phyloP scores from a whole-genome alignment of 2,797 vertebrate species.

The Bryconaethiops microstoma region DNA sequence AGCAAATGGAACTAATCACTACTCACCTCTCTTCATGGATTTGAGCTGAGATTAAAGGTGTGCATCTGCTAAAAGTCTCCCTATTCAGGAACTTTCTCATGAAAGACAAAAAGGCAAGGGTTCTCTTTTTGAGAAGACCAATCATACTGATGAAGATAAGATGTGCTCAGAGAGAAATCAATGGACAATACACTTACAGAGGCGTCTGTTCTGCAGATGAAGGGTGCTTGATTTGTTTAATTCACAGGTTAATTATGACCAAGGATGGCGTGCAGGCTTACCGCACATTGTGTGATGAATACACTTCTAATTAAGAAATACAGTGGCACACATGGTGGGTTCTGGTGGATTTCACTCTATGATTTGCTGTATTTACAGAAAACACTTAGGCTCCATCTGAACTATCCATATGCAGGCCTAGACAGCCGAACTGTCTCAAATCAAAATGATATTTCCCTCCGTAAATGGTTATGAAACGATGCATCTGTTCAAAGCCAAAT shows the following conservation, averaged over 20 bases:
- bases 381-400: neutral
- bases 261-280: constrained; percentile 7
- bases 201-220: constrained; percentile 16
- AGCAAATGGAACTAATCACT: neutral
- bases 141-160: constrained; percentile 25
- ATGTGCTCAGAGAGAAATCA: constrained; percentile 37
- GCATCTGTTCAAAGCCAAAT: constrained; percentile 6
- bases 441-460: neutral
- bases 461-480: neutral
- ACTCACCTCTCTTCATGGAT: neutral
- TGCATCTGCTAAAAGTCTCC: constrained; percentile 15
- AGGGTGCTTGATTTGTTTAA: constrained; percentile 36
- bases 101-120: constrained; percentile 34
- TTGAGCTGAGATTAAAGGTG: constrained; percentile 30
- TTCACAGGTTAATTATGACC: neutral
- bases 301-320: neutral
- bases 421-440: neutral
- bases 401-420: neutral
- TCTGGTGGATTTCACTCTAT: neutral
- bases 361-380: neutral
- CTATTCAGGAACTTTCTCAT: neutral
- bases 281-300: neutral
- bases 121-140: constrained; percentile 29
- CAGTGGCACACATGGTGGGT: neutral
- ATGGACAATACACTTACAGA: constrained; percentile 25